Base-by-base conservation (phyloP, 2,888 invertebrate species). In the Nomada lathburiana region DNA sequence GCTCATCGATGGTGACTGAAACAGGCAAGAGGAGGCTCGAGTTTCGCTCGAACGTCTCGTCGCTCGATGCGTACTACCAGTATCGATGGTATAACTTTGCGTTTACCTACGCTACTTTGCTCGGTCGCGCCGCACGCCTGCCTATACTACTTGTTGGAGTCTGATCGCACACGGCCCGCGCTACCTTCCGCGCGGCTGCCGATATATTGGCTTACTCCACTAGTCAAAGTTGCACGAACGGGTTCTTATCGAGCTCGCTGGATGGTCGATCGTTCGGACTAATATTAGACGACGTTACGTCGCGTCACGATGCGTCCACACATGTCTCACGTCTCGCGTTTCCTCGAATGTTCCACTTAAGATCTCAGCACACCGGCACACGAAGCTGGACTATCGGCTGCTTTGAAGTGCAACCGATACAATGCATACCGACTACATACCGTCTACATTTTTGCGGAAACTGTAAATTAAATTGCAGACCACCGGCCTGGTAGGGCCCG, bases 381-480 rank as follows among this genome's bases (percentile, higher is more conserved):
- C 16, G 1, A 3, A 16, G 7, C 23, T 42, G 13, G 68, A 78
- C 68, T 69, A 68, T 26, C 9, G 1, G 55, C 50, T 20, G 13
- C 53, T 55, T 57, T 53, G 68, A 26, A 42, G 20, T 50, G 9
- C 11, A 2, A 1, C 50, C 0, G 50, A 52, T 52, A 18, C 50
- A n/a, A 52, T 7, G 7, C 36, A 36, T 36, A 5, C 7, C 36
- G 9, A 36, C 16, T 13, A 2, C 47, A 0, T 1, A 3, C 16
- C 16, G 47, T 16, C 13, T 16, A 47, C 47, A 3, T 47, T 47
- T 11, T 16, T 13, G 47, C 16, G 10, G 16, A 47, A 47, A 47
- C 47, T 47, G 57, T 57, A 57, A 57, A 57, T 62, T 42, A 81
- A 81, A 81, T 84, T 81, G 76, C 81, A 68, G 69, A 67, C 50